Percentiles rank a stretch among this genome's conserved stretches.
Conservation (phyloP, 2,888 invertebrate species). For the Dicranocentrus wangi region DNA sequence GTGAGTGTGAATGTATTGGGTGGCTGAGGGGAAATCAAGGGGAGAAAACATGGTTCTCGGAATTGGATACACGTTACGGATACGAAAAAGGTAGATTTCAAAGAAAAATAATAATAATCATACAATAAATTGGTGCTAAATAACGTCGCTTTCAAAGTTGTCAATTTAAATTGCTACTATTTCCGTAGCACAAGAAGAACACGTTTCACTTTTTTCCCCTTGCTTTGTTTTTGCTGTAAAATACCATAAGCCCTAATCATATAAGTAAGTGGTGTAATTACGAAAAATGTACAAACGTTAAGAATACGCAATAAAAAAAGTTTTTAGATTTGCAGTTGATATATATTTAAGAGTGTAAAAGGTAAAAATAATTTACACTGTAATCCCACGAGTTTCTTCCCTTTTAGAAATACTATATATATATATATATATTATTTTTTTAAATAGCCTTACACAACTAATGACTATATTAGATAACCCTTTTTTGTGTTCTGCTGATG, state of each 20-base stretch:
- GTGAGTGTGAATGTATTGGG: conserved; percentile 6
- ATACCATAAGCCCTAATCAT: too few relatives aligned
- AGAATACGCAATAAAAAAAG: too few relatives aligned
- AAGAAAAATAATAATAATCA: not conserved
- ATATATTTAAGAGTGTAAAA: too few relatives aligned
- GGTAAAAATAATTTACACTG: too few relatives aligned
- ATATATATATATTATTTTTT: too few relatives aligned
- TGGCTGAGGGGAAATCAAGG: conserved; percentile 11
- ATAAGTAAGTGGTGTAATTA: too few relatives aligned
- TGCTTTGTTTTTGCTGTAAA: too few relatives aligned
- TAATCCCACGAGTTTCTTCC: not conserved
- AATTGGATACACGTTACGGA: conserved; percentile 72
- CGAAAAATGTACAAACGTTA: too few relatives aligned
- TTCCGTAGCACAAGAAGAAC: not conserved
- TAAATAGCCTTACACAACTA: conserved; percentile 3
- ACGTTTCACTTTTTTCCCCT: too few relatives aligned
- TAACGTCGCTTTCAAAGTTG: too few relatives aligned
- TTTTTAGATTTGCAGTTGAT: too few relatives aligned
- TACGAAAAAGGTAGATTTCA: conserved; percentile 70
- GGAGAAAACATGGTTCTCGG: conserved; percentile 71
- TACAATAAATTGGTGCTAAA: not conserved
- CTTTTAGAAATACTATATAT: not conserved
- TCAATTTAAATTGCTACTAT: not conserved
- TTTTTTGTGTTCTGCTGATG: too few relatives aligned
- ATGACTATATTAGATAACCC: not conserved